These are phyloP conservation scores for Cotesia congregata DNA, from an alignment of 2,888 invertebrate species.

Conservation along the genomic window DNA sequence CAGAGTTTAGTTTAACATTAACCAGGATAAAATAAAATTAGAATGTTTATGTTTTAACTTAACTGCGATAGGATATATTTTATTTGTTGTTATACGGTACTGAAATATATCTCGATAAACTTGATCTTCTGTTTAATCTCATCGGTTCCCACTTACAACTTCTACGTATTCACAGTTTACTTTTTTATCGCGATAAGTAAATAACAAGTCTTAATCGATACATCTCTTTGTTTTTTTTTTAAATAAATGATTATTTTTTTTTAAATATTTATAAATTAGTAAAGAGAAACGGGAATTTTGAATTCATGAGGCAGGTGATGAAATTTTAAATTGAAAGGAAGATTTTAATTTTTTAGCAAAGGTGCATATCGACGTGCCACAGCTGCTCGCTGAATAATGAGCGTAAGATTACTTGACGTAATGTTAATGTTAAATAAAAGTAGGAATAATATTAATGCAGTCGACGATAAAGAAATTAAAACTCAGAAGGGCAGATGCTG, in stretches of 20 bases:
- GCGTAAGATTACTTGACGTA: slow-evolving; percentile 22
- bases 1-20: background rate
- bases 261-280: slow-evolving; percentile 20
- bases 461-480: slow-evolving; percentile 19
- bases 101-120: slow-evolving; percentile 34
- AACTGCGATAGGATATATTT: slow-evolving; percentile 6
- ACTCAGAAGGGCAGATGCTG: slow-evolving; percentile 27
- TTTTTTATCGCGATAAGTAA: background rate
- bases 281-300: slow-evolving; percentile 23
- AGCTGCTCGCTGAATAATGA: slow-evolving; percentile 32
- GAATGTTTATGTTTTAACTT: background rate
- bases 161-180: slow-evolving; percentile 7
- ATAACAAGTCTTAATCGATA: background rate
- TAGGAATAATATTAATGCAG: slow-evolving; percentile 1
- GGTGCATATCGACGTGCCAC: slow-evolving; percentile 23
- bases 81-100: slow-evolving; percentile 2
- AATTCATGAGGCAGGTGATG: slow-evolving; percentile 13
- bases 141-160: slow-evolving; percentile 41
- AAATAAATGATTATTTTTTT: background rate
- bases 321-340: background rate
- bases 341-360: slow-evolving; percentile 14
- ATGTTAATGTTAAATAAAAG: background rate
- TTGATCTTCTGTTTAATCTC: slow-evolving; percentile 48
- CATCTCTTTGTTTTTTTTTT: background rate
- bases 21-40: background rate